Evolutionary conservation across 2,888 invertebrate genomes (phyloP).

Genomic region (Lasioglossum leucozonium): DNA sequence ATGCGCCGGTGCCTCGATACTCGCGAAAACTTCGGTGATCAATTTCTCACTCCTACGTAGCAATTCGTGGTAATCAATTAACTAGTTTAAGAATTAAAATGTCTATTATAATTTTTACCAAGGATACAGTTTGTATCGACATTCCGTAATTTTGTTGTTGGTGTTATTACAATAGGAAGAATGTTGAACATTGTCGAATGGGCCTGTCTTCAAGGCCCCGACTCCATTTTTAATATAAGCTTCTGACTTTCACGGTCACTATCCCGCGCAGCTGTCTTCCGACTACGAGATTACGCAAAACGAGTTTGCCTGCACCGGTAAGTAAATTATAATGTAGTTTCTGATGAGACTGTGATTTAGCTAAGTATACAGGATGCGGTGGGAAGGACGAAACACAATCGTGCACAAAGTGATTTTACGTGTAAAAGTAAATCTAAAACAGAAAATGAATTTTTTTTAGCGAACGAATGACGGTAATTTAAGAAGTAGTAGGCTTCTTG

Average conservation of each 20-base stretch:
- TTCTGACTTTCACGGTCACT: background rate
- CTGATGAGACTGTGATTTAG: background rate
- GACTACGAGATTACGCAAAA: background rate
- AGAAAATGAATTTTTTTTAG: background rate
- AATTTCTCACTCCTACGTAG: background rate
- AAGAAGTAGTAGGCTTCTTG: background rate
- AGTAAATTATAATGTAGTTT: conserved; percentile 2
- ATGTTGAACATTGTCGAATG: background rate
- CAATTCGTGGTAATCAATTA: no score
- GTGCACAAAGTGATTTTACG: background rate
- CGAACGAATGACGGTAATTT: background rate
- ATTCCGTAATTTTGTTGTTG: background rate
- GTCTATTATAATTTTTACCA: no score
- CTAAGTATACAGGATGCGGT: background rate
- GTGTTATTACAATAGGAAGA: background rate
- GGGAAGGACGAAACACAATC: background rate
- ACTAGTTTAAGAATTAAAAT: no score
- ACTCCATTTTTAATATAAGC: background rate
- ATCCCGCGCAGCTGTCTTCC: background rate
- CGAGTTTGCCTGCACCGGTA: conserved; percentile 3
- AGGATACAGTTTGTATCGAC: background rate
- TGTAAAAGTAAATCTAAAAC: background rate
- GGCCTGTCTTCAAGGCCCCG: background rate
- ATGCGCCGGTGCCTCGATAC: background rate
- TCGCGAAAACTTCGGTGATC: background rate